phyloP scores from a whole-genome alignment of 2,113 vertebrate genomes.

The Cryptomyrus ogoouensis region DNA sequence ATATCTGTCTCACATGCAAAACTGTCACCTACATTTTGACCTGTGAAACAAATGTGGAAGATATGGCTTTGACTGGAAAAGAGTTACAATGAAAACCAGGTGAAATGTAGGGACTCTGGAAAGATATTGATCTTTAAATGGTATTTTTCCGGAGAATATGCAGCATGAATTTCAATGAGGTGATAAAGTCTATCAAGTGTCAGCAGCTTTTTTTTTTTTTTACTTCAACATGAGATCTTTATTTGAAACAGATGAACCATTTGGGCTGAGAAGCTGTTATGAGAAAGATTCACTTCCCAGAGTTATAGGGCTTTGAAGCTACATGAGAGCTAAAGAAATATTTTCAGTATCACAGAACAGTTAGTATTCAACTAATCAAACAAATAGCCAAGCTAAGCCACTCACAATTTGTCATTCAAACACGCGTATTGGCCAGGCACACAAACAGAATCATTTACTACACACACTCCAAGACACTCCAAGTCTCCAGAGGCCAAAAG shows the following conservation, averaged over 20 bases:
- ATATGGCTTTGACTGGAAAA: not conserved
- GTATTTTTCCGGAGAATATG: conserved; percentile 1
- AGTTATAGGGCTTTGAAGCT: conserved; percentile 2
- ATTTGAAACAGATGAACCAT: conserved; percentile 10
- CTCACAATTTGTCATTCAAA: not conserved
- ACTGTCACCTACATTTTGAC: not conserved
- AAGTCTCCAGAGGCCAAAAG: not conserved
- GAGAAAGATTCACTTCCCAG: not conserved
- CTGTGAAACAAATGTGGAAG: not conserved
- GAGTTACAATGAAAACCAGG: conserved; percentile 3
- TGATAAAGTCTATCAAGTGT: conserved; percentile 8
- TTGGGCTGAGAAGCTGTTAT: not conserved
- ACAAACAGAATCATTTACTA: conserved; percentile 1
- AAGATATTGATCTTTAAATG: not conserved
- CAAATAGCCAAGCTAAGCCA: not conserved
- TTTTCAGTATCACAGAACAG: not conserved
- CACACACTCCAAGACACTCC: conserved; percentile 23
- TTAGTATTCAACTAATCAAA: not conserved
- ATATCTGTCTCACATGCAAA: not conserved
- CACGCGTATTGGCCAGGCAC: not conserved
- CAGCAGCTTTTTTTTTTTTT: not conserved
- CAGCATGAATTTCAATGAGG: not conserved
- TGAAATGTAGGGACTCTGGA: not conserved
- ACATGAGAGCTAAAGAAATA: not conserved
- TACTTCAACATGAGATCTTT: not conserved